phyloP scores from a whole-genome alignment of 2,113 vertebrate species.

The Mungos mungo region DNA sequence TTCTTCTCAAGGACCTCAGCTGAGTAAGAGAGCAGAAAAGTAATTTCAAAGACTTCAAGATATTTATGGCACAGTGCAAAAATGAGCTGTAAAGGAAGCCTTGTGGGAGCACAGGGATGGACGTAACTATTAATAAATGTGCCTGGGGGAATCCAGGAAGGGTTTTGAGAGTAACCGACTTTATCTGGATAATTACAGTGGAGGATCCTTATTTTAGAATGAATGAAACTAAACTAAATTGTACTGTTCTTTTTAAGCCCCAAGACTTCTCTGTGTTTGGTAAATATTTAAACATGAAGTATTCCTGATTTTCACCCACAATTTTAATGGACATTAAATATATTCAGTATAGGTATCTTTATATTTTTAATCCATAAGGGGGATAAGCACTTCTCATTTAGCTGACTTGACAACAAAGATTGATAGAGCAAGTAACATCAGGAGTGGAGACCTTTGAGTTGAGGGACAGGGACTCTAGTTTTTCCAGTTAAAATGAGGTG shows the following conservation, averaged over 20 bases:
- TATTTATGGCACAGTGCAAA: constrained; percentile 60
- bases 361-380: not conserved
- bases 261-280: constrained; percentile 31
- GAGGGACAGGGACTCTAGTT: not conserved
- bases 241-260: constrained; percentile 23
- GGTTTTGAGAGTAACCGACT: constrained; percentile 57
- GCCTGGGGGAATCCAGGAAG: constrained; percentile 62
- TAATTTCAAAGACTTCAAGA: constrained; percentile 58
- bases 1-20: constrained; percentile 28
- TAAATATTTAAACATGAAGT: constrained; percentile 57
- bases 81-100: constrained; percentile 34
- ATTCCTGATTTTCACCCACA: not conserved
- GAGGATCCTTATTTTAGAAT: constrained; percentile 55
- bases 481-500: not conserved
- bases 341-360: not conserved
- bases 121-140: constrained; percentile 64
- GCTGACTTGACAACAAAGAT: constrained; percentile 27
- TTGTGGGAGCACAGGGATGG: constrained; percentile 30
- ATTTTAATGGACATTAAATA: not conserved
- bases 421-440: not conserved
- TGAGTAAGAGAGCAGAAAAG: constrained; percentile 54
- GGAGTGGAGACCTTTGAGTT: not conserved
- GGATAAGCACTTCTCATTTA: not conserved
- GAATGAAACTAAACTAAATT: constrained; percentile 54
- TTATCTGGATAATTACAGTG: constrained; percentile 60